Conservation (phyloP, 30 jellyfish, hydroid and myxozoan genomes). For the Haliclystus octoradiatus region DNA sequence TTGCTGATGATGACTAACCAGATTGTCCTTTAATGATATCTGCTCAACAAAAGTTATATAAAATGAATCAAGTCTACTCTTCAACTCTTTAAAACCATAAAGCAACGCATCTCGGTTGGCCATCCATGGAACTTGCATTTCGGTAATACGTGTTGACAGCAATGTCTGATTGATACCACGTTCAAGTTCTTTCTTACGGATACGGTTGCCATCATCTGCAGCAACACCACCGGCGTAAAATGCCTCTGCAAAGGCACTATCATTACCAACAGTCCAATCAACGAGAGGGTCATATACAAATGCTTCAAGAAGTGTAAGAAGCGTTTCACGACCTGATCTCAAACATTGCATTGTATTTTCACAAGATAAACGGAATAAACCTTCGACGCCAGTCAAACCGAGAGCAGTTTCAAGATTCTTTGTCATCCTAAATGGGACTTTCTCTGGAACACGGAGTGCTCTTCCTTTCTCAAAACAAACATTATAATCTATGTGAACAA, state of each 20-base stretch:
- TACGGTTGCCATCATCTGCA: conserved; percentile 65
- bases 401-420: conserved; percentile 83
- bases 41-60: conserved; percentile 45
- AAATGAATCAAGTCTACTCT: conserved; percentile 25
- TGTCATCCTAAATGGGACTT: conserved; percentile 98
- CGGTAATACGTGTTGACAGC: conserved; percentile 92
- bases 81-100: conserved; percentile 32
- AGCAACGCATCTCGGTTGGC: conserved; percentile 74
- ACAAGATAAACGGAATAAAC: conserved; percentile 83
- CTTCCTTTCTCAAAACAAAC: conserved; percentile 99
- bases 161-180: conserved; percentile 87
- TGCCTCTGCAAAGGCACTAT: conserved; percentile 99
- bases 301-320: conserved; percentile 93
- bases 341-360: conserved; percentile 70
- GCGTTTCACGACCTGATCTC: conserved; percentile 91
- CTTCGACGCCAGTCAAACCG: conserved; percentile 98
- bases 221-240: conserved; percentile 96
- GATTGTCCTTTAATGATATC: conserved; percentile 36
- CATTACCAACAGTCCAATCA: conserved; percentile 99
- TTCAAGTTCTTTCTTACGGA: conserved; percentile 90
- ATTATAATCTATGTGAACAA: conserved; percentile 94
- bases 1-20: conserved; percentile 56
- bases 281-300: conserved; percentile 96
- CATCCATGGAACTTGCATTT: conserved; percentile 88
- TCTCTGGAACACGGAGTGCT: conserved; percentile 91